Evolutionary conservation across 1,140 invertebrate genomes (phyloP).

Genomic region (Steinernema feltiae): DNA sequence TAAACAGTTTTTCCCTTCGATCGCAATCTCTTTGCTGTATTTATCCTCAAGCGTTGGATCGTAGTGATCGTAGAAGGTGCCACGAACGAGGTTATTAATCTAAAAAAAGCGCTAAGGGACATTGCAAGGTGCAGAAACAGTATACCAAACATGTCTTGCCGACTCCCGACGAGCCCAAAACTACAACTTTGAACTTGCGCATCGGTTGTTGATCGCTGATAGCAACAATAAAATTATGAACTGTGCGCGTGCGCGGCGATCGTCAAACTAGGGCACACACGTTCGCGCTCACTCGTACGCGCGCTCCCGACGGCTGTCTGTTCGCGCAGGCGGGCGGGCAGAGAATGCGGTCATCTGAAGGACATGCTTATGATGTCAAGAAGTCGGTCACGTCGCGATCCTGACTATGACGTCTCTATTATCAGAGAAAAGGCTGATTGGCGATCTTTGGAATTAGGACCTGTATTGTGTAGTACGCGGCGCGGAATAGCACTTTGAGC

Average conservation of each 20-base stretch:
- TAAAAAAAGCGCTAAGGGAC: conserved; percentile 41
- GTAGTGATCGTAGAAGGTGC: conserved; percentile 99
- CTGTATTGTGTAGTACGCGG: too few species aligned
- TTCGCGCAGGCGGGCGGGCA: not conserved
- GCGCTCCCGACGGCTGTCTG: too few species aligned
- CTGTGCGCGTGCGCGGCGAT: not conserved
- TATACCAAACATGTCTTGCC: conserved; percentile 80
- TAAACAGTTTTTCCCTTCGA: not conserved
- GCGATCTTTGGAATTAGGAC: too few species aligned
- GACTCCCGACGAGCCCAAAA: conserved; percentile 93
- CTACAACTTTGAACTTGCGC: conserved; percentile 99
- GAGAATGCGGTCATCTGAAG: conserved; percentile 8
- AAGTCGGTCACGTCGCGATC: conserved; percentile 3
- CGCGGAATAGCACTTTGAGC: too few species aligned
- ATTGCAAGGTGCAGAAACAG: not conserved
- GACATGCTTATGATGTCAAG: not conserved
- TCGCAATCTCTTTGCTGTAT: conserved; percentile 59
- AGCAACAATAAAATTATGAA: conserved; percentile 14
- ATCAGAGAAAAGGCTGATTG: too few species aligned
- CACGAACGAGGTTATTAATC: conserved; percentile 95
- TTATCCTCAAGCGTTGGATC: conserved; percentile 91
- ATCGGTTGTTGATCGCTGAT: conserved; percentile 65
- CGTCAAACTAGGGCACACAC: not conserved
- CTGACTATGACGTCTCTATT: not conserved
- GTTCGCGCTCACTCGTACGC: not conserved